Conservation (phyloP, 2,113 vertebrate genomes). For the Procavia capensis region DNA sequence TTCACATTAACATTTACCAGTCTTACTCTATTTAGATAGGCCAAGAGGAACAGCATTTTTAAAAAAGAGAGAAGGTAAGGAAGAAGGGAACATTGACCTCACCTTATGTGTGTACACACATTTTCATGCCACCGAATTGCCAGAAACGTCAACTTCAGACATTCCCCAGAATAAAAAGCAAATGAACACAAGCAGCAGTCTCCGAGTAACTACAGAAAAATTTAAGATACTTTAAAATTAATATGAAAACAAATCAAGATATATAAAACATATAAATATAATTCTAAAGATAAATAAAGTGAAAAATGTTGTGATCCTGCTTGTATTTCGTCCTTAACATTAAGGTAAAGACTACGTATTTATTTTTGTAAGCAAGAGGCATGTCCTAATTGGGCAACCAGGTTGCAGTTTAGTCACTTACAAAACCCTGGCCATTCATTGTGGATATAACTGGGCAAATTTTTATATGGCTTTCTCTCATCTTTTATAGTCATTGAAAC, state of each 20-base stretch:
- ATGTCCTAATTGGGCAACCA: not conserved
- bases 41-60: not conserved
- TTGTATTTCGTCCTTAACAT: slow-evolving; percentile 44
- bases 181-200: slow-evolving; percentile 93
- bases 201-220: slow-evolving; percentile 88
- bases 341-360: not conserved
- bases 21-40: not conserved
- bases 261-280: not conserved
- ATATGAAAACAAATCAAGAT: slow-evolving; percentile 42
- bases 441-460: not conserved
- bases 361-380: slow-evolving; percentile 26
- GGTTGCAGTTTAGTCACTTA: not conserved
- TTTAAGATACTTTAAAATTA: slow-evolving; percentile 45
- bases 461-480: not conserved
- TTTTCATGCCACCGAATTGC: slow-evolving; percentile 91
- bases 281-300: slow-evolving; percentile 30
- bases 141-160: slow-evolving; percentile 90
- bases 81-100: slow-evolving; percentile 60
- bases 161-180: slow-evolving; percentile 90
- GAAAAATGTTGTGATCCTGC: not conserved
- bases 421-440: not conserved
- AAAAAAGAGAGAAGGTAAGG: not conserved
- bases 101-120: slow-evolving; percentile 86
- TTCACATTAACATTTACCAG: slow-evolving; percentile 24
- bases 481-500: not conserved